Evolutionary conservation across 2,797 vertebrate genomes (phyloP), one percentile per base, ranked within the genome.

Genomic region (Cercopithecus hamlyni): DNA sequence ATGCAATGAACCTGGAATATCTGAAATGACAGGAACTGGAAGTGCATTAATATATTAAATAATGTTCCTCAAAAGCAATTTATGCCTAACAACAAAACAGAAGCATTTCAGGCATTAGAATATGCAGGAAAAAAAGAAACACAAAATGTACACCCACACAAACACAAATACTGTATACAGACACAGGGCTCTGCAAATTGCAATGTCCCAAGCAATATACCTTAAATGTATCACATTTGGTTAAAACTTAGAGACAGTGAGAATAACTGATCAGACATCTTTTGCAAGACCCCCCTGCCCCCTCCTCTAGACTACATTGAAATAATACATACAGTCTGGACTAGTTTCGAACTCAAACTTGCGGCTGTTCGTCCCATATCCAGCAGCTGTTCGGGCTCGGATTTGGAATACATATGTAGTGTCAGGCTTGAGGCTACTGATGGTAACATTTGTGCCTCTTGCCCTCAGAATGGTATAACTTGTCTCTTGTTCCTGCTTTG

Each of bases 401-500:
- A 99, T 99, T 98, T 99, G 99, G 98, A 99, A 99, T 95, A 99
- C 98, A 22, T 99, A 99, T 36, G 98, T 99, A 11, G 99, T 99
- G 95, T 99, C 99, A 45, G 99, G 99, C 99, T 99, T 99, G 98
- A 99, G 99, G 95, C 99, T 99, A 19, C 98, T 99, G 98, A 99
- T 99, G 82, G 99, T 99, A 97, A 99, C 99, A 1, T 99, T 99
- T 88, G 99, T 99, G 96, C 99, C 99, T 96, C 99, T 99, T 94
- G 99, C 99, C 97, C 99, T 99, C 94, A 99, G 99, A 97, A 99
- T 99, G 96, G 99, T 99, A 97, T 99, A 99, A 98, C 99, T 99
- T 96, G 99, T 99, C 99, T 99, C 99, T 99, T 99, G 99, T 93
- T 99, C 99, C 99, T 99, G 99, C 99, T 99, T 99, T 98, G 98